A percentile compares a stretch with the other conserved stretches of the same genome.
Conservation (phyloP, 1,140 invertebrate species). For the Druon quercuslanigerum region DNA sequence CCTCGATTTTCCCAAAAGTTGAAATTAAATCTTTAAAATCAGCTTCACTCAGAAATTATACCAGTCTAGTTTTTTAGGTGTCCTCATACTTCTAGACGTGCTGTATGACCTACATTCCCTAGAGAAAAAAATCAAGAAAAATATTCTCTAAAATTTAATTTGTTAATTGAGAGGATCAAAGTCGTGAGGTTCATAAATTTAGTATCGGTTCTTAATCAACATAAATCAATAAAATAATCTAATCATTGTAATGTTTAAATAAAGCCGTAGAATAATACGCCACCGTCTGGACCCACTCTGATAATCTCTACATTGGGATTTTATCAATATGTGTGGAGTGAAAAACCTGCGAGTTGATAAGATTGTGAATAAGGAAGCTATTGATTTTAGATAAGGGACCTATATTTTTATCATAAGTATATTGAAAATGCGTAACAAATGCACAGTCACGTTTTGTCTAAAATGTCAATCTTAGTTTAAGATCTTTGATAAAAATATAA, state of each 20-base stretch:
- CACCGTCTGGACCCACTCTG: conserved; percentile 10
- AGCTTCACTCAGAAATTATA: too few species aligned
- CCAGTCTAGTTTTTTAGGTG: too few species aligned
- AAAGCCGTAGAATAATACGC: not conserved
- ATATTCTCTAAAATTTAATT: not conserved
- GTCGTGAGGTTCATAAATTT: not conserved
- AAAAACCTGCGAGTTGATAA: conserved; percentile 13
- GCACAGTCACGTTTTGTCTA: not conserved
- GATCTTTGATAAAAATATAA: not conserved
- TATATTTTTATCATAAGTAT: not conserved
- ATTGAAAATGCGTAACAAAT: not conserved
- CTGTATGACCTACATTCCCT: too few species aligned
- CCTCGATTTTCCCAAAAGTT: too few species aligned
- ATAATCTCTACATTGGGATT: conserved; percentile 44
- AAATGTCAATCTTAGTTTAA: not conserved
- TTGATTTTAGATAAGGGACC: conserved; percentile 56
- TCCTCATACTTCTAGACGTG: too few species aligned
- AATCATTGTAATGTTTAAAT: not conserved
- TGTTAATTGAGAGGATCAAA: not conserved
- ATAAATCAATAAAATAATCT: not conserved
- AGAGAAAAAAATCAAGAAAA: too few species aligned
- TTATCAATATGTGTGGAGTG: conserved; percentile 37
- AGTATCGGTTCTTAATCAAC: too few species aligned
- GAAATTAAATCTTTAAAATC: too few species aligned
- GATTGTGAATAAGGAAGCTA: conserved; percentile 56